Evolutionary conservation across 2,888 invertebrate genomes (phyloP), one percentile per base, ranked within the genome.

Genomic region (Brachypalpus laphriformis): DNA sequence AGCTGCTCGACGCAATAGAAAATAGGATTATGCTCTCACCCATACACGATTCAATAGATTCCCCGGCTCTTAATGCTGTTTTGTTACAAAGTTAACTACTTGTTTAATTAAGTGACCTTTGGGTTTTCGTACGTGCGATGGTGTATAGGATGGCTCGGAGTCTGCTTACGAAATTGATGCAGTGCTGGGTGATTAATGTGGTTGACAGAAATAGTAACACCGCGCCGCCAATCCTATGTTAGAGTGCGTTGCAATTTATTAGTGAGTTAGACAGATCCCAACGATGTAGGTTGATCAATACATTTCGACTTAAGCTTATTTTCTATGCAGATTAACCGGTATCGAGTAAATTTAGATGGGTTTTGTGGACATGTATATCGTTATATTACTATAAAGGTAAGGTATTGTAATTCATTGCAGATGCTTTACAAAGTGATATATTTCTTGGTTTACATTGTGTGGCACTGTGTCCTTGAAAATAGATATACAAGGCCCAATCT

Each of bases 101-200:
- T 70, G 80, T 81, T 85, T 85, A 85, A 85, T 85, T 81, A 76
- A 85, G 85, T 81, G 71, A 76, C 81, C 56, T 81, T 85, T 68
- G 31, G 71, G 75, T 81, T 66, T 59, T 49, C 7, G 34, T 14
- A 28, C 57, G 14, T 45, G 18, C 3, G 25, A 54, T 47, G 20
- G 22, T 14, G n/a, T 9, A 31, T 16, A 54, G 49, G 37, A 25
- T 49, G 22, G 37, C 18, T 25, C 18, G 56, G 49, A 65, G 16
- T 49, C 31, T 34, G 28, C 78, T 45, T 45, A 20, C 28, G 40
- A 25, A 68, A 63, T 63, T 74, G 78, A 83, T 74, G 74, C 78
- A 78, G 72, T 63, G 9, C 72, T 42, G 49, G 47, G 63, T 83
- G 78, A 83, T 83, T 80, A 75, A 83, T 83, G 78, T 63, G 68